A percentile compares a stretch with the other conserved stretches of the same genome.
Conservation (phyloP, 2,797 vertebrate genomes). For the Uromys caudimaculatus region DNA sequence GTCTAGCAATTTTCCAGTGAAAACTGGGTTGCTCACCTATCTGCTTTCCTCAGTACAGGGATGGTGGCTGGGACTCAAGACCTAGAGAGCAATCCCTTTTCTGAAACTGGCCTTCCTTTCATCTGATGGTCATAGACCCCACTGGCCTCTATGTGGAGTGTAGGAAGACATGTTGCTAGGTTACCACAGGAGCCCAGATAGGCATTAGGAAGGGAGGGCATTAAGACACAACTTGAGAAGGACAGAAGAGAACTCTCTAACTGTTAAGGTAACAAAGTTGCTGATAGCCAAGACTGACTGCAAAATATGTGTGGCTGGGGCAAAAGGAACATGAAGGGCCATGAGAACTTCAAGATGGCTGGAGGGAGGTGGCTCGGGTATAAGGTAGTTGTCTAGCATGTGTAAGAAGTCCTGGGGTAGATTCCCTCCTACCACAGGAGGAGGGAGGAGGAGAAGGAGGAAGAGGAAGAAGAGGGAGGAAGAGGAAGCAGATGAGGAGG, state of each 20-base stretch:
- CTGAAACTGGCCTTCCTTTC: neutral
- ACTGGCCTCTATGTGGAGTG: neutral
- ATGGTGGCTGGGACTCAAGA: neutral
- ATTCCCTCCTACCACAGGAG: neutral
- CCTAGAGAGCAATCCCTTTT: neutral
- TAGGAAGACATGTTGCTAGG: neutral
- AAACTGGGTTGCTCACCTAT: neutral
- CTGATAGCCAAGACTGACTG: neutral
- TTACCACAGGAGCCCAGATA: neutral
- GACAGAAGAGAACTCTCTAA: neutral
- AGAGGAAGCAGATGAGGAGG: neutral
- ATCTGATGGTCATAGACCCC: neutral
- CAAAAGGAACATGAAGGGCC: neutral
- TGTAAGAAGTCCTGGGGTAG: neutral
- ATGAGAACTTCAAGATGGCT: conserved; percentile 2
- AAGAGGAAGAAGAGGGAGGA: neutral
- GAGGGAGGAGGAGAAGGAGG: neutral
- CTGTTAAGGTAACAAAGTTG: neutral
- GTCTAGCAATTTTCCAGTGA: neutral
- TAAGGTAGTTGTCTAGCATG: neutral
- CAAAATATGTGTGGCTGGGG: neutral
- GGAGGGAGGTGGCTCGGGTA: no score
- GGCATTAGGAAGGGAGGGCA: neutral
- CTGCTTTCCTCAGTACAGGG: neutral
- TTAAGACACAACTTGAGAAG: neutral